phyloP scores from a whole-genome alignment of 2,113 vertebrate species.

The Nerophis ophidion region DNA sequence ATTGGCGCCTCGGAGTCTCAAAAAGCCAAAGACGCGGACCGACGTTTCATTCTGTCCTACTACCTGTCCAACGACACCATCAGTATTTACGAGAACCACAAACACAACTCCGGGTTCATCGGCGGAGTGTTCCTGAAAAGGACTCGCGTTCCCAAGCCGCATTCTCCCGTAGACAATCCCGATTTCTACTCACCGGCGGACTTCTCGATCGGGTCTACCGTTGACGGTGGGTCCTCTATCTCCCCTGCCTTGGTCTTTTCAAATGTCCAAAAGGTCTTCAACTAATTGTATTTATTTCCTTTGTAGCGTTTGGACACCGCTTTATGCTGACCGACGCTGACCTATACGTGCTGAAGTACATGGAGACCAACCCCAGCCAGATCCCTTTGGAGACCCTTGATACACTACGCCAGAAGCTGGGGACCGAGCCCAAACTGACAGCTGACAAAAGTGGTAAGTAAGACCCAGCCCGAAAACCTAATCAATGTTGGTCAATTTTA shows the following conservation, averaged over 20 bases:
- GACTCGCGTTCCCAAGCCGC: constrained; percentile 78
- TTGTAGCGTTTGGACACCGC: constrained; percentile 81
- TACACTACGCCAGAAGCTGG: constrained; percentile 66
- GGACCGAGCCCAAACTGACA: not conserved
- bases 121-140: constrained; percentile 82
- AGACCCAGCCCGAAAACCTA: not conserved
- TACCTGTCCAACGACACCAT: constrained; percentile 81
- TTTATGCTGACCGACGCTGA: constrained; percentile 83
- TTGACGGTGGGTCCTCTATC: constrained; percentile 75
- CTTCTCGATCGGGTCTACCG: constrained; percentile 78
- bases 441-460: constrained; percentile 22
- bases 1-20: constrained; percentile 71
- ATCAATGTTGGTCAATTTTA: not conserved
- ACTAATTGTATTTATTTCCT: not conserved
- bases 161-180: constrained; percentile 68
- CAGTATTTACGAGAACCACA: constrained; percentile 82
- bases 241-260: not conserved
- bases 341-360: constrained; percentile 77
- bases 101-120: constrained; percentile 81
- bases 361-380: constrained; percentile 74
- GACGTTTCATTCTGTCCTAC: constrained; percentile 84
- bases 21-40: constrained; percentile 72
- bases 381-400: constrained; percentile 73
- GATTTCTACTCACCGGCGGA: constrained; percentile 82
- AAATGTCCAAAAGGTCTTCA: not conserved